Evolutionary conservation across 2,888 invertebrate genomes (phyloP), one percentile per base, ranked within the genome.

Genomic region (Sinohyriopsis cumingii): DNA sequence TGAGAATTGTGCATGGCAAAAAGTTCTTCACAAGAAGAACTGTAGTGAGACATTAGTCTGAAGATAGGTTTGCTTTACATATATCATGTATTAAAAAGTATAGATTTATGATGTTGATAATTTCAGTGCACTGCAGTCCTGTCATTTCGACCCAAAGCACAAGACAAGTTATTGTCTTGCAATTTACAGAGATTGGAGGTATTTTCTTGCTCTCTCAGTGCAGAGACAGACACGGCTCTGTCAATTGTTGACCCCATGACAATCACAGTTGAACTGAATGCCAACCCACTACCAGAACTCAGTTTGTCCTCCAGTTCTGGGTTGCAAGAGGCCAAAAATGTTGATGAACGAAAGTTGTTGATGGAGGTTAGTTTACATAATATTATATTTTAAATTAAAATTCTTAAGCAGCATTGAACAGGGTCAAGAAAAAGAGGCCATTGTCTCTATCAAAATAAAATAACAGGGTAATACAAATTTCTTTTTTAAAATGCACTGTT

Each of bases 181-280:
- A 96, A 95, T 89, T 92, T 98, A 67, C 95, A 95, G 87, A 95
- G 90, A 72, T 93, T 97, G 85, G 98, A 98, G 91, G 93, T 98
- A 89, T 98, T 97, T 91, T 97, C 97, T 4, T 95, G 96, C 89
- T 94, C 96, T 81, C 92, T 98, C 75, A 96, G 96, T 9, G 93
- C 94, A 84, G 97, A 98, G 91, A 95, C 96, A 77, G 96, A 96
- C 87, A 97, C 97, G 0, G 97, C 98, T 1, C 91, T 98, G 24
- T 96, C 97, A 55, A 98, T 98, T 84, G 95, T 98, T 68, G 97
- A 97, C 90, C 98, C 97, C 0, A 95, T 97, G 63, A 95, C 95
- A 15, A 92, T 97, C 63, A 83, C 79, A 57, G 80, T 89, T 53
- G 89, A 89, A 67, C 81, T 89, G 65, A 86, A 85, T 68, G 83